Evolutionary conservation across 2,797 vertebrate genomes (phyloP).

Genomic region (Loriculus beryllinus): DNA sequence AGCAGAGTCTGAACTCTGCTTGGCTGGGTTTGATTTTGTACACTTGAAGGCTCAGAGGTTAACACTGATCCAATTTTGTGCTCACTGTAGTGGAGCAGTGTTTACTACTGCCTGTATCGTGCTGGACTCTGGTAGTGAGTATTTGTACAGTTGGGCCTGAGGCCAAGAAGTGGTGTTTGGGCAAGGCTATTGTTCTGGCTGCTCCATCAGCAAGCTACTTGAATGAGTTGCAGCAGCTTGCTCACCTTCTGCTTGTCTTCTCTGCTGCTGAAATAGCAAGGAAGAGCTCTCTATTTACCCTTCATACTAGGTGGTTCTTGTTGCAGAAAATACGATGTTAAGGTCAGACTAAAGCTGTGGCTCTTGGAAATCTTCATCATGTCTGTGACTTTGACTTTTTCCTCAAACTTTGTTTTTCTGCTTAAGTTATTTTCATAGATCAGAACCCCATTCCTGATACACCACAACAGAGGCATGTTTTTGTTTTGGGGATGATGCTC

Average conservation of each 20-base stretch:
- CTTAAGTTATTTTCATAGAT: background rate
- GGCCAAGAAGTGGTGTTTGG: background rate
- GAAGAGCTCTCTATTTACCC: background rate
- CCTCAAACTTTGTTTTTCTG: background rate
- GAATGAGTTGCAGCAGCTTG: background rate
- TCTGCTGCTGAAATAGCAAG: background rate
- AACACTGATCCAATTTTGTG: background rate
- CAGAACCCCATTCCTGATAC: background rate
- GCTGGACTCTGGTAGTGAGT: background rate
- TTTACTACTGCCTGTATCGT: accelerated
- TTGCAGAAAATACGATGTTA: background rate
- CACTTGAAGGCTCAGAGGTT: background rate
- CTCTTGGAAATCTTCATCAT: background rate
- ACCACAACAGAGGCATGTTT: background rate
- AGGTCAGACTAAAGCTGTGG: background rate
- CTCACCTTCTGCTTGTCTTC: background rate
- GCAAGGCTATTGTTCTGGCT: background rate
- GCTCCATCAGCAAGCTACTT: background rate
- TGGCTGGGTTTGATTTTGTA: accelerated
- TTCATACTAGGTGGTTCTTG: background rate
- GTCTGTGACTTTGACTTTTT: background rate
- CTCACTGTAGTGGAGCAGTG: background rate
- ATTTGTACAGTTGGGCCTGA: background rate
- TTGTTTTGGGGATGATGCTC: background rate
- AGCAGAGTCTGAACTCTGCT: too few relatives aligned